Evolutionary conservation across 2,113 vertebrate species (phyloP).

Genomic region (Apodemus speciosus): DNA sequence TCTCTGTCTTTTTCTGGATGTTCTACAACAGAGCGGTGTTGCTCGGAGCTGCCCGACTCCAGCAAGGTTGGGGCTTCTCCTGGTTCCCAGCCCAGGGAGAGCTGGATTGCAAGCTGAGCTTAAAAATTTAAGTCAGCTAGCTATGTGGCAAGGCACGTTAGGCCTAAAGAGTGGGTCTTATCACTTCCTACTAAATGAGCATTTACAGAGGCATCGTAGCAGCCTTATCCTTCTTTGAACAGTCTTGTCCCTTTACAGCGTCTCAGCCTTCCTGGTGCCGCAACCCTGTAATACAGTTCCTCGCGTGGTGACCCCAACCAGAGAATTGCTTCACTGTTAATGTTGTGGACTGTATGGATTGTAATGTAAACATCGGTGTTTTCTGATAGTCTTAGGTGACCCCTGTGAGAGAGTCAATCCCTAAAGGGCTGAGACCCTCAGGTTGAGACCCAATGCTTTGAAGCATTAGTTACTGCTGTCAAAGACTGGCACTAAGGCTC

Average conservation of each 20-base stretch:
- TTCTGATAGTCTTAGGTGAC: not conserved
- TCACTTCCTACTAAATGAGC: not conserved
- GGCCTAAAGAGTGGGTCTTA: not conserved
- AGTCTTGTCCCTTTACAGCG: not conserved
- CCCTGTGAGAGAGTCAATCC: not conserved
- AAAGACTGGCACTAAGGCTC: not conserved
- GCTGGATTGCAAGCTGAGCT: not conserved
- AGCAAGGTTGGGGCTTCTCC: not conserved
- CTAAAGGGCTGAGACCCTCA: not conserved
- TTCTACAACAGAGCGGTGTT: not conserved
- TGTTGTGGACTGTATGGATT: not conserved
- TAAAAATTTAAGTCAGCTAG: not conserved
- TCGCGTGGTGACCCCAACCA: not conserved
- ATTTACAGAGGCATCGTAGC: not conserved
- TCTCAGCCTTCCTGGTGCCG: not conserved
- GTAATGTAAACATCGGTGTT: not conserved
- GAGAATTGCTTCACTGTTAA: not conserved
- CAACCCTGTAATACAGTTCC: not conserved
- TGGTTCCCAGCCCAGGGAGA: not conserved
- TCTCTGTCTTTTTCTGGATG: not conserved
- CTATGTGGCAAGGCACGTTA: not conserved
- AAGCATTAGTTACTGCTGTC: not conserved
- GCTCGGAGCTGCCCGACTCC: not conserved
- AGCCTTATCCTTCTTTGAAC: conserved; percentile 20
- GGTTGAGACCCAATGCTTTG: not conserved